Conservation (phyloP, 1,140 invertebrate species). For the Drosophila mojavensis region DNA sequence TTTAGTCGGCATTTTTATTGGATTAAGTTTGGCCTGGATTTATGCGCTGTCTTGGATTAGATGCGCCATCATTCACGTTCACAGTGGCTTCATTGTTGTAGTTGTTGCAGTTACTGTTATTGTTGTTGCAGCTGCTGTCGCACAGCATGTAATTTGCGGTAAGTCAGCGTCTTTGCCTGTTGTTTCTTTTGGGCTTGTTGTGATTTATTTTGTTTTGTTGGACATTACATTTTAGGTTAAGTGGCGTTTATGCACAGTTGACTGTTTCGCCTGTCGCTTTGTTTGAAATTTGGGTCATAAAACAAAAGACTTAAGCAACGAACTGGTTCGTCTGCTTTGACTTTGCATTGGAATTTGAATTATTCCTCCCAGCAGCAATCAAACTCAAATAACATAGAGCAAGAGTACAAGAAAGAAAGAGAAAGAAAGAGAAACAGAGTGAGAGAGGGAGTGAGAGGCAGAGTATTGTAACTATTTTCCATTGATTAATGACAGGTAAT, state of each 20-base stretch:
- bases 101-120: constrained; percentile 15
- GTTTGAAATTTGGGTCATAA: constrained; percentile 48
- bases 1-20: constrained; percentile 78
- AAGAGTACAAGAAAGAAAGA: background rate
- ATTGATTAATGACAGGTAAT: constrained; percentile 67
- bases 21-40: constrained; percentile 76
- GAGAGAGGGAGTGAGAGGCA: constrained; percentile 1
- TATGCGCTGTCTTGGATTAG: constrained; percentile 58
- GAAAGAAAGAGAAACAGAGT: background rate
- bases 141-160: constrained; percentile 72
- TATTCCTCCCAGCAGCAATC: constrained; percentile 40
- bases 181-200: constrained; percentile 56
- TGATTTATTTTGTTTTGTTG: constrained; percentile 63
- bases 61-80: constrained; percentile 69
- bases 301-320: constrained; percentile 74
- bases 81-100: constrained; percentile 18
- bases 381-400: constrained; percentile 5
- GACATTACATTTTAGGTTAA: constrained; percentile 69
- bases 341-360: constrained; percentile 63
- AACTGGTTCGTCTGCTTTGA: constrained; percentile 64
- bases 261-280: constrained; percentile 42
- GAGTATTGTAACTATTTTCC: constrained; percentile 58
- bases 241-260: constrained; percentile 63
- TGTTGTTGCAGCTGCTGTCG: constrained; percentile 29
- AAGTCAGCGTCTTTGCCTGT: constrained; percentile 49